Base-by-base conservation (phyloP, 35 echinoderm and acorn worm genomes). In the Strongylocentrotus purpuratus region DNA sequence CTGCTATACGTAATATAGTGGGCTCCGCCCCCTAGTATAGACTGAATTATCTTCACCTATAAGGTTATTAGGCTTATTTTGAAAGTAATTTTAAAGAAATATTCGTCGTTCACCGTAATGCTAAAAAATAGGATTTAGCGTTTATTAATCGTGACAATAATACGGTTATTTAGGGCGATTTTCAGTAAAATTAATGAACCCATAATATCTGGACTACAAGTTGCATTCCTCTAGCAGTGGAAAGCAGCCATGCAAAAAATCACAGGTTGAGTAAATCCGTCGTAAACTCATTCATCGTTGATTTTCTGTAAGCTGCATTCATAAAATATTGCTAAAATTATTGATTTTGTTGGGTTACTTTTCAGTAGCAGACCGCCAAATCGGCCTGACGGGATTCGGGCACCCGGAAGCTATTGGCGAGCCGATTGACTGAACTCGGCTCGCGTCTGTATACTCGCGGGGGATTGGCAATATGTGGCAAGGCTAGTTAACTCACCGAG, bases 391-490 rank as follows among this genome's bases (percentile, higher is more conserved):
- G 4, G 7, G 65, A 78, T 22, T 78, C 65, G 18, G 65, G 28
- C 20, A 89, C 87, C 87, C 87, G 87, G 87, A 89, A 89, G 87
- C 87, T 89, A 41, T 89, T 89, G 18, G 12, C 87, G 14, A 46
- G n/a, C 32, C 17, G 87, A 18, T 33, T 20, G 20, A 89, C 87
- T 89, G 33, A 89, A 78, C 87, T 41, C 33, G 12, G 87, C 87
- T 41, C 17, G 87, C 87, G 45, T 25, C 4, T 25, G 31, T 9
- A 31, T 88, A 10, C 87, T 89, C 87, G 87, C 11, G 32, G 87
- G 33, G 32, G 87, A 46, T 89, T 89, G 87, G 45, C 87, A 89
- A 89, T 89, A 89, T 89, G 87, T 89, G 87, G 87, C 87, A 89
- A 89, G 45, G 12, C 32, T 5, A 41, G 45, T 89, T 20, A 89